phyloP scores from a whole-genome alignment of 2,888 invertebrate species.

The Girardia tigrina region DNA sequence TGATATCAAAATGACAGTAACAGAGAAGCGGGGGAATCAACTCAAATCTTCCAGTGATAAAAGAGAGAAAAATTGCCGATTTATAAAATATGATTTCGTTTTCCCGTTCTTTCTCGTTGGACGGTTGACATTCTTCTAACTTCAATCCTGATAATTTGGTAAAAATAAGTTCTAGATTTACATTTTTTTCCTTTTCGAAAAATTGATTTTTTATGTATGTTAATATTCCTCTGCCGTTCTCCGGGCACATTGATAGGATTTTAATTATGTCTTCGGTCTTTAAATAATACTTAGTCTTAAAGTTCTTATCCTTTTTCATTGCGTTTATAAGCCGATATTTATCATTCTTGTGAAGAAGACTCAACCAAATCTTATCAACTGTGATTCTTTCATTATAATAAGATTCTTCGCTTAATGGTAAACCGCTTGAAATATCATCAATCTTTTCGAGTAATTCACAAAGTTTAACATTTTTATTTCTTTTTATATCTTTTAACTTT shows the following conservation, averaged over 20 bases:
- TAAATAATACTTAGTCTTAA: neutral
- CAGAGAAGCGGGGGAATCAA: neutral
- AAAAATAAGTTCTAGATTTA: neutral
- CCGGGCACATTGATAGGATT: neutral
- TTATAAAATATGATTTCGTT: neutral
- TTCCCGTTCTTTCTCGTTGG: no score
- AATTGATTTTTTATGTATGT: neutral
- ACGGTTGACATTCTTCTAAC: neutral
- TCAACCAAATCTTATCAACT: neutral
- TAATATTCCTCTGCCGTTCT: neutral
- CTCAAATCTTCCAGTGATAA: neutral
- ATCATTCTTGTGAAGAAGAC: neutral
- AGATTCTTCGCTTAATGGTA: neutral
- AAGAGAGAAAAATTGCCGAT: neutral
- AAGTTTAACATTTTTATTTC: neutral
- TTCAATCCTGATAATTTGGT: neutral
- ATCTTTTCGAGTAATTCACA: neutral
- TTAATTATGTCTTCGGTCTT: neutral
- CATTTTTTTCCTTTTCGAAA: neutral
- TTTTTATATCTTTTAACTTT: neutral
- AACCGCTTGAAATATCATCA: neutral
- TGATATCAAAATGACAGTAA: slow-evolving; percentile 15
- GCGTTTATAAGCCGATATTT: neutral
- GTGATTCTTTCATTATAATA: neutral
- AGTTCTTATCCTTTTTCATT: neutral